Base-by-base conservation (phyloP, 2,113 vertebrate species). In the Synodontis membranacea region DNA sequence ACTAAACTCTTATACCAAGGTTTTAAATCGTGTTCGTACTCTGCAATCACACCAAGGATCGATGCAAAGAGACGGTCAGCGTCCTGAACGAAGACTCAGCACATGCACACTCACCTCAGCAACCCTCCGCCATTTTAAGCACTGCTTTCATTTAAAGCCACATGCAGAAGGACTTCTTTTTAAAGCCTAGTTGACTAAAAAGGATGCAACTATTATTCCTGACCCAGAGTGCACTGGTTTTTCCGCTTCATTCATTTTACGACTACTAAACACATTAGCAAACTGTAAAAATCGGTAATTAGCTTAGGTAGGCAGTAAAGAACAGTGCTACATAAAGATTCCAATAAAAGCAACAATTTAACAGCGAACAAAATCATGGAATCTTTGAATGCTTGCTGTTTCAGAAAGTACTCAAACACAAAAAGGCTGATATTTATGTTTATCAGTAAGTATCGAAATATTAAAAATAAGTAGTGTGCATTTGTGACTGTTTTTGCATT, bases 131-230 rank as follows among this genome's bases (percentile, higher is more conserved):
- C 76, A 75, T 75, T 88, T 85, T 81, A 52, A 46, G 54, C 34
- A 52, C 54, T 37, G 15, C 42, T 9, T 83, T 87, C 50, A 87
- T 84, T 80, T 72, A 80, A 64, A 52, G 81, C 62, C 50, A 12
- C 56, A 76, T 34, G 28, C 81, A 70, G 58, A 34, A 9, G 5
- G 44, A 44, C 76, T 88, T 50, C 50, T 88, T 42, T 56, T 46
- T 81, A 64, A 84, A 19, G 21, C n/a, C 81, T 66, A 5, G 23
- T 15, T 83, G 81, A 66, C 42, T 46, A 64, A 83, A 83, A 79
- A 42, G 46, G 15, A 54, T 54, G 28, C 21, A 62, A 31, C 19
- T 7, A 83, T 42, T 79, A 56, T 34, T 87, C 19, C 12, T 84
- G 37, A 39, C 48, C 48, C 19, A 54, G 64, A 74, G 15, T 28